These are phyloP conservation scores for Gopherus flavomarginatus DNA, from an alignment of 2,113 vertebrate species.

Conservation along the genomic window DNA sequence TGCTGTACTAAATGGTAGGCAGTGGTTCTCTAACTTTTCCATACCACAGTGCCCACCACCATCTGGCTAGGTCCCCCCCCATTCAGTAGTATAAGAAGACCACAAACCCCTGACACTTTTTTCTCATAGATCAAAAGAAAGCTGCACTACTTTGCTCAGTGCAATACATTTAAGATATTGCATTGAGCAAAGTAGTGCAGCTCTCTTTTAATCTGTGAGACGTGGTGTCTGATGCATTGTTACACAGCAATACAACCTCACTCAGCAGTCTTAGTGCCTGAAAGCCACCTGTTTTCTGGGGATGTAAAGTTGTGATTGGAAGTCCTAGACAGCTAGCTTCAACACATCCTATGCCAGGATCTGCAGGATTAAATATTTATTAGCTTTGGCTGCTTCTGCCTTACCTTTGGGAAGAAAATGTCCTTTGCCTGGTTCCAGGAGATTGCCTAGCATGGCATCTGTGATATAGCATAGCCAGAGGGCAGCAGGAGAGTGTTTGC, in stretches of 20 bases:
- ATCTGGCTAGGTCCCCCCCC: not conserved
- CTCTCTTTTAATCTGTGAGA: not conserved
- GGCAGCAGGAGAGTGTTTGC: no score
- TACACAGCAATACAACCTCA: not conserved
- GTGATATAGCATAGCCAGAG: no score
- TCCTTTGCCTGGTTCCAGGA: not conserved
- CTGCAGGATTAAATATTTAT: not conserved
- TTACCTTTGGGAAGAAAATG: conserved; percentile 55
- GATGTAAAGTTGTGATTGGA: not conserved
- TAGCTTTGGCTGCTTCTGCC: not conserved
- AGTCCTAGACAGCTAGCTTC: not conserved
- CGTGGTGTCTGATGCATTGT: not conserved
- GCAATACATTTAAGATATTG: accelerated
- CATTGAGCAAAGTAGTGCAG: not conserved
- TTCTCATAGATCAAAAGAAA: not conserved
- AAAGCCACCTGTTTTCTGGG: not conserved
- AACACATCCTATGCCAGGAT: not conserved
- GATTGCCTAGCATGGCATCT: accelerated
- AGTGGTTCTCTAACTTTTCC: not conserved
- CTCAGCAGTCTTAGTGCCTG: not conserved
- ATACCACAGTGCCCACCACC: not conserved
- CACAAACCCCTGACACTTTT: not conserved
- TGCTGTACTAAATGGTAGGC: not conserved
- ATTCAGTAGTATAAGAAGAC: not conserved
- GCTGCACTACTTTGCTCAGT: not conserved